A percentile compares a stretch with the other conserved stretches of the same genome.
phyloP scores from a whole-genome alignment of 1,140 invertebrate species.

The Centruroides vittatus region DNA sequence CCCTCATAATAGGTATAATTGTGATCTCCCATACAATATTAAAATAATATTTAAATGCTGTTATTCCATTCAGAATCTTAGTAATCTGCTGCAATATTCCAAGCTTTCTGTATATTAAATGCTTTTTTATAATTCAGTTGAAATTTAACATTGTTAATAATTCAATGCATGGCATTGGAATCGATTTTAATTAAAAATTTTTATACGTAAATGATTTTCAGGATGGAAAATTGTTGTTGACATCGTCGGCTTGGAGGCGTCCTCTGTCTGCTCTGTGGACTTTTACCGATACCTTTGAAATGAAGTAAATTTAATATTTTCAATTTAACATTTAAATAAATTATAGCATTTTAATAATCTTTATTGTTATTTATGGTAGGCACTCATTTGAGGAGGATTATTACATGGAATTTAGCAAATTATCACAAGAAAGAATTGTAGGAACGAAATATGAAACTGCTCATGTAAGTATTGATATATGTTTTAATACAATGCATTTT shows the following conservation, averaged over 20 bases:
- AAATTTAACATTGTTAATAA: too few species aligned
- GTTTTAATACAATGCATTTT: too few species aligned
- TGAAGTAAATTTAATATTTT: constrained; percentile 33
- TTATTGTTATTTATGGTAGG: constrained; percentile 12
- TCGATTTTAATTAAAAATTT: too few species aligned
- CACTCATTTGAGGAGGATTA: constrained; percentile 58
- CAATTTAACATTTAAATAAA: neutral
- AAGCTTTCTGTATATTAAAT: too few species aligned
- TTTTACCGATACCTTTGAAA: constrained; percentile 51
- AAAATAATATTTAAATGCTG: too few species aligned
- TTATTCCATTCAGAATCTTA: too few species aligned
- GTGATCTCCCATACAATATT: too few species aligned
- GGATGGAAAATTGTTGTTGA: constrained; percentile 61
- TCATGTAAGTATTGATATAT: neutral
- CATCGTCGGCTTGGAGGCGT: constrained; percentile 64
- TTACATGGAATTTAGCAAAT: constrained; percentile 81
- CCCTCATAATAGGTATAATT: too few species aligned
- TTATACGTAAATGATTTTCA: constrained; percentile 25
- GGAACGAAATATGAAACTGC: constrained; percentile 25
- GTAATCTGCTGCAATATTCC: too few species aligned
- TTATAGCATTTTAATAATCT: neutral
- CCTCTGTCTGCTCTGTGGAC: constrained; percentile 76
- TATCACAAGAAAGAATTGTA: constrained; percentile 65
- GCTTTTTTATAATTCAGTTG: too few species aligned
- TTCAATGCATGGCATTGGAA: too few species aligned